A percentile compares a stretch with the other conserved stretches of the same genome.
These are phyloP conservation scores for Gastracanthus pulcherrimus DNA, from an alignment of 2,888 invertebrate species.

Conservation along the genomic window DNA sequence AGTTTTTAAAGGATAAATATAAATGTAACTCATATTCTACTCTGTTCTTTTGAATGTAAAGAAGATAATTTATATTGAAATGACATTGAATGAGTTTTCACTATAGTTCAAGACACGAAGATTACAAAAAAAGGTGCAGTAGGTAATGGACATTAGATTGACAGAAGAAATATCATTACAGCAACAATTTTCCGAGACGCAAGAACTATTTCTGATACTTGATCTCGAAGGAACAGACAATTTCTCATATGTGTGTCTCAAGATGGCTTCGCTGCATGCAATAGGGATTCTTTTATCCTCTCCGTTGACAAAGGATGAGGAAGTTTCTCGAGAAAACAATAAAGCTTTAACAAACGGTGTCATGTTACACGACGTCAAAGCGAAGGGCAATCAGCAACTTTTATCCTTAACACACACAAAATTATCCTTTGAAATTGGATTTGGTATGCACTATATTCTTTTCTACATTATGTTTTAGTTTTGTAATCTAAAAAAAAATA, in stretches of 20 bases:
- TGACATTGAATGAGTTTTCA: too few species aligned
- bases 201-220: slow-evolving; percentile 22
- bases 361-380: slow-evolving; percentile 3
- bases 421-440: too few species aligned
- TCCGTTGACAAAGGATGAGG: slow-evolving; percentile 6
- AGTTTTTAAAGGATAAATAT: too few species aligned
- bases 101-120: too few species aligned
- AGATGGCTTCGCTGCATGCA: slow-evolving; percentile 6
- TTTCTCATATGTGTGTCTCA: slow-evolving; percentile 17
- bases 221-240: neutral
- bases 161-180: neutral
- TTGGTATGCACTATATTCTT: too few species aligned
- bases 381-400: neutral
- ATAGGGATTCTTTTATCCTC: slow-evolving; percentile 4
- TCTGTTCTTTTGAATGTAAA: too few species aligned
- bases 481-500: too few species aligned
- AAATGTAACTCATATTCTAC: too few species aligned
- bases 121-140: too few species aligned
- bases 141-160: neutral
- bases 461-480: too few species aligned
- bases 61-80: too few species aligned
- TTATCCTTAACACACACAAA: neutral
- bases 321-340: slow-evolving; percentile 25
- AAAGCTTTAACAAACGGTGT: slow-evolving; percentile 14
- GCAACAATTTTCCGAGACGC: neutral